Base-by-base conservation (phyloP, 2,797 vertebrate species). In the Tiaroga cobitis region DNA sequence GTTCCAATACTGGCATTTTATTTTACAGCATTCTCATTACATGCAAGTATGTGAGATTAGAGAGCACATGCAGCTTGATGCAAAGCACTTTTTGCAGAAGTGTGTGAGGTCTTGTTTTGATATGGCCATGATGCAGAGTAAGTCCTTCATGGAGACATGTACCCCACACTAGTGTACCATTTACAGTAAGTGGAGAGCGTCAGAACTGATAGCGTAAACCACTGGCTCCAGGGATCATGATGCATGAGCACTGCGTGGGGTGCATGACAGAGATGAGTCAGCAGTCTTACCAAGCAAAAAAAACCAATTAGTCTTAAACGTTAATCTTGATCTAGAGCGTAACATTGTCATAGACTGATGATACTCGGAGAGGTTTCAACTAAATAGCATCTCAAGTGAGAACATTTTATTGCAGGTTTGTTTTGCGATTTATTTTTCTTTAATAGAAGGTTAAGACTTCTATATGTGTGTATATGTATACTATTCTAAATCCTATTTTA, bases 251-350 rank as follows among this genome's bases (percentile, higher is more conserved):
- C 92, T 93, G 93, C 90, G 91, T 93, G 91, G 92, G 89, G 92
- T 93, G 93, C 68, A 87, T 82, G 94, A 90, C 90, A 92, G 94
- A 95, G 95, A 96, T 97, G 95, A 97, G 93, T 97, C 95, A 97
- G 96, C 95, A 86, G 67, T 89, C 90, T 93, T 93, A 86, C 93
- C 89, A 82, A 91, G 92, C 89, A 59, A 63, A 56, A 77, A 73
- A 13, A 76, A 68, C n/a, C 16, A n/a, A 65, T 49, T 63, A 9
- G 59, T 51, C 15, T 83, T 65, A 21, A 41, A 75, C 10, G 0
- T 51, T 39, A 76, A 68, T 68, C 69, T 82, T 63, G 56, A 49
- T 74, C 18, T 37, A 24, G 9, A 67, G 32, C 10, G 41, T 63
- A 54, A 37, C 81, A 51, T 75, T 83, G 59, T 83, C 59, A 83